Conservation (phyloP, 2,888 invertebrate species). For the Slavum lentiscoides region DNA sequence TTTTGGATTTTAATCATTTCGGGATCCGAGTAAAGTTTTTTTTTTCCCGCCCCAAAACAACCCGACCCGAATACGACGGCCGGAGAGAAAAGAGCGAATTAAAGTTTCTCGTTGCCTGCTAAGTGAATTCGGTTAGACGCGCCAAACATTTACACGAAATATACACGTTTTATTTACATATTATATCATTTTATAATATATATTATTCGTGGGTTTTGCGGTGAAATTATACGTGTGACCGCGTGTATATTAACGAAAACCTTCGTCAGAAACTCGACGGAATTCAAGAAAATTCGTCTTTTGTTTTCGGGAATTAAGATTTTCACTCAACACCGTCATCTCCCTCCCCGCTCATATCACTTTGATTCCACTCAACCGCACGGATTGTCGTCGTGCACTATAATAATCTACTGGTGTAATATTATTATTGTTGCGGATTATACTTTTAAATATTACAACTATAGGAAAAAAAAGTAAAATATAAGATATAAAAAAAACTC, state of each 20-base stretch:
- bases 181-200: too few species aligned
- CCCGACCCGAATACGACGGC: neutral
- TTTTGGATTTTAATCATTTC: constrained; percentile 40
- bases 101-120: neutral
- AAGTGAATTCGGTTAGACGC: constrained; percentile 5
- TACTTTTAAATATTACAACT: neutral
- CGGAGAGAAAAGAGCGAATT: neutral
- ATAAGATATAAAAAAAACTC: neutral
- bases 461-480: too few species aligned
- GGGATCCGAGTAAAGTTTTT: neutral
- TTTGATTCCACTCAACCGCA: too few species aligned
- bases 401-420: neutral
- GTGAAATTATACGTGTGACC: too few species aligned
- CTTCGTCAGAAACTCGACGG: too few species aligned
- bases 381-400: too few species aligned
- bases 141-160: neutral
- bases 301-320: too few species aligned
- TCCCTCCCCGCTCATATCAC: too few species aligned
- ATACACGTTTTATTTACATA: neutral
- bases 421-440: neutral
- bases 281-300: too few species aligned
- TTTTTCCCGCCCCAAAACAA: neutral
- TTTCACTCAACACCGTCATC: too few species aligned
- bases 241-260: too few species aligned
- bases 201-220: neutral